A percentile compares a stretch with the other conserved stretches of the same genome.
phyloP scores from a whole-genome alignment of 2,797 vertebrate species.

The Lacerta agilis region DNA sequence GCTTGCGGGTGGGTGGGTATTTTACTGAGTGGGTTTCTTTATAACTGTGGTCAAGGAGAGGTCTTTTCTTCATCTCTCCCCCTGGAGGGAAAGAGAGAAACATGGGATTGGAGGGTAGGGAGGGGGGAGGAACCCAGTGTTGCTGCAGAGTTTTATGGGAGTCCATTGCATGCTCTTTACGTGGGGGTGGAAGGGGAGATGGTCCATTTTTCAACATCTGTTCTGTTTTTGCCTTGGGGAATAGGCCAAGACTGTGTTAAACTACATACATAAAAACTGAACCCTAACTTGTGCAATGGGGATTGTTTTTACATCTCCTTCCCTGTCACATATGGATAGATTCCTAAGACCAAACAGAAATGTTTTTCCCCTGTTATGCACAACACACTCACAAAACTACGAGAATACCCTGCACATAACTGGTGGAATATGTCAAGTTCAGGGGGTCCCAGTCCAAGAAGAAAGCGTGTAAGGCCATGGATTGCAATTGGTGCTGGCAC shows the following conservation, averaged over 20 bases:
- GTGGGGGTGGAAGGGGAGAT: not conserved
- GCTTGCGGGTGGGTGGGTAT: slow-evolving; percentile 34
- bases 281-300: not conserved
- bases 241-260: not conserved
- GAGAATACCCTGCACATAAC: not conserved
- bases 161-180: slow-evolving; percentile 8
- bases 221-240: not conserved
- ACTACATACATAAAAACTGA: not conserved
- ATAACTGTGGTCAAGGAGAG: slow-evolving; percentile 21
- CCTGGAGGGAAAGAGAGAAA: not conserved
- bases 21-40: slow-evolving; percentile 49
- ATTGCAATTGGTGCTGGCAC: not conserved
- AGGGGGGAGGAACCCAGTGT: slow-evolving; percentile 48
- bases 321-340: not conserved
- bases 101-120: not conserved
- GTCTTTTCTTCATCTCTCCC: not conserved
- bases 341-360: slow-evolving; percentile 28
- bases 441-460: not conserved
- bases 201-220: not conserved
- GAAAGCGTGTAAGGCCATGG: not conserved
- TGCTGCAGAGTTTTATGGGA: slow-evolving; percentile 38
- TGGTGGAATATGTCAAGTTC: not conserved
- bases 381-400: slow-evolving; percentile 25
- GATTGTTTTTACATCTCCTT: slow-evolving; percentile 3
- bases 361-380: slow-evolving; percentile 16